Conservation (phyloP, 2,113 vertebrate species). For the Barnardius zonarius region DNA sequence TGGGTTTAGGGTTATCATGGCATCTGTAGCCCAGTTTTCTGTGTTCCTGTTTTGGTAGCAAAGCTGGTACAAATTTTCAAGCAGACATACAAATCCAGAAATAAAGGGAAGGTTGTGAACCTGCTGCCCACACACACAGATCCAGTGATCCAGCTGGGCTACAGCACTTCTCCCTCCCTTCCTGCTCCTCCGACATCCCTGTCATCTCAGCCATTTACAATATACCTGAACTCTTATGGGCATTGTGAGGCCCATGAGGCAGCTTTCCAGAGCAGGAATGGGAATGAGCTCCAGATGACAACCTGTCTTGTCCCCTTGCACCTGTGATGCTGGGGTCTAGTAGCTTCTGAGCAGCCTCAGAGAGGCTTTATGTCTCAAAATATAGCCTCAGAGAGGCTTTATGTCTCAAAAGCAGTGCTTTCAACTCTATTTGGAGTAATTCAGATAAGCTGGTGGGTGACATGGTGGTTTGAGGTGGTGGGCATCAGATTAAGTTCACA, state of each 20-base stretch:
- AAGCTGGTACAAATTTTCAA: background rate
- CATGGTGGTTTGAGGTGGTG: background rate
- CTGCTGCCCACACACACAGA: background rate
- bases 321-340: background rate
- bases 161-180: background rate
- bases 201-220: background rate
- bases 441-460: background rate
- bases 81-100: background rate
- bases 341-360: background rate
- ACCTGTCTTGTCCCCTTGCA: background rate
- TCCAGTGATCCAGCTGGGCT: background rate
- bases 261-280: background rate
- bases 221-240: background rate
- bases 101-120: conserved; percentile 5
- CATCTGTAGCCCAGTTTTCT: background rate
- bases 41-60: background rate
- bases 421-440: background rate
- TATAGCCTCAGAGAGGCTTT: background rate
- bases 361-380: background rate
- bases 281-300: background rate
- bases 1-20: background rate
- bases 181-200: background rate
- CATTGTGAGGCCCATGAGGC: background rate
- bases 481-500: background rate
- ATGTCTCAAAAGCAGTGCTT: background rate